Conservation (phyloP, 2,113 vertebrate species). For the Rhinolophus ferrumequinum region DNA sequence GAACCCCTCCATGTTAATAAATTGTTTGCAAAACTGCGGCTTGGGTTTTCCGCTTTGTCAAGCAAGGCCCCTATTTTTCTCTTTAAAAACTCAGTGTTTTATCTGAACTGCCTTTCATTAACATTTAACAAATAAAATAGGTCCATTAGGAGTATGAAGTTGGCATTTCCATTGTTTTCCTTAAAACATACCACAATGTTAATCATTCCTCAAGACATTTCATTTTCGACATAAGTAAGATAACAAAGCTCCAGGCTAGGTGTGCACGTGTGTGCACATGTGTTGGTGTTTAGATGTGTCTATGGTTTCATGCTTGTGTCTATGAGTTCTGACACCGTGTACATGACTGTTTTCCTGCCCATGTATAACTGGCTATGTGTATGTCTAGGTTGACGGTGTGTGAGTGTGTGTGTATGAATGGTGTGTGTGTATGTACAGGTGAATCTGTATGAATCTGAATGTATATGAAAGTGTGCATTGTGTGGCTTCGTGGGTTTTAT, state of each 20-base stretch:
- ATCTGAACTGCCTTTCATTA: slow-evolving; percentile 60
- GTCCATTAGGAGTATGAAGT: not conserved
- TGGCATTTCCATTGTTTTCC: slow-evolving; percentile 74
- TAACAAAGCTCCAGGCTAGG: not conserved
- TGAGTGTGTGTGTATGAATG: not conserved
- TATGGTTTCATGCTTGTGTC: not conserved
- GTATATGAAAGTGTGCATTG: not conserved
- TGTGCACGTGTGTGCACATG: not conserved
- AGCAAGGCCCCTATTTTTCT: slow-evolving; percentile 23
- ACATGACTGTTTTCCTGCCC: not conserved
- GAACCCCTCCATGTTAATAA: slow-evolving; percentile 30
- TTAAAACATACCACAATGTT: slow-evolving; percentile 56
- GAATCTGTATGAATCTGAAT: not conserved
- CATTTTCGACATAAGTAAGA: not conserved
- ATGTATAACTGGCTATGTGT: not conserved
- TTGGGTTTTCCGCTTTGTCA: slow-evolving; percentile 28
- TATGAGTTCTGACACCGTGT: not conserved
- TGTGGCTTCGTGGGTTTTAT: not conserved
- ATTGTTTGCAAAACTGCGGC: not conserved
- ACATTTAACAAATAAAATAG: slow-evolving; percentile 64
- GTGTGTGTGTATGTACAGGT: not conserved
- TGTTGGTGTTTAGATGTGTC: not conserved
- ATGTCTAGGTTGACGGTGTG: not conserved
- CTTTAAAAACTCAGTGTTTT: slow-evolving; percentile 29
- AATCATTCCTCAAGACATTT: slow-evolving; percentile 31